phyloP scores from a whole-genome alignment of 2,888 invertebrate species.

The Lasius platythorax region DNA sequence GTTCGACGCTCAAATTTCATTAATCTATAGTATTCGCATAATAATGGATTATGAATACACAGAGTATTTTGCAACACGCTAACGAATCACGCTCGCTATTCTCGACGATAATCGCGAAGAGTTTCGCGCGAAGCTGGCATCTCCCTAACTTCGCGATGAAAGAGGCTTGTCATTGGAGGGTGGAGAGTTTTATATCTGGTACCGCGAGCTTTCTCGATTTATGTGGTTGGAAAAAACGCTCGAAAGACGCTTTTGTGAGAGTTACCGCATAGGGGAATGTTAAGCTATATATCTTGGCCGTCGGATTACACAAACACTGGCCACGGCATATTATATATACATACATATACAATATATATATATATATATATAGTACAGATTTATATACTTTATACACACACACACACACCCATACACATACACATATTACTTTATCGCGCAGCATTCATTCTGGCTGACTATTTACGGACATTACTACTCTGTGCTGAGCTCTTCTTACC shows the following conservation, averaged over 20 bases:
- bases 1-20: background rate
- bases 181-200: constrained; percentile 23
- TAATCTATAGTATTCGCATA: background rate
- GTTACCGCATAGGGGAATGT: constrained; percentile 5
- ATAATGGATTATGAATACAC: constrained; percentile 4
- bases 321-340: background rate
- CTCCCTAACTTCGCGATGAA: background rate
- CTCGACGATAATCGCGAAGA: background rate
- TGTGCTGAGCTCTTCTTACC: background rate
- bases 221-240: constrained; percentile 39
- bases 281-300: constrained; percentile 21
- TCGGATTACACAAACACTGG: constrained; percentile 19
- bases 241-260: constrained; percentile 29
- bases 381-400: background rate
- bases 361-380: background rate
- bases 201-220: constrained; percentile 11
- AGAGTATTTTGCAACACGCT: background rate
- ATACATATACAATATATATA: background rate
- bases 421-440: background rate
- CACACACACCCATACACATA: background rate
- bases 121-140: constrained; percentile 3
- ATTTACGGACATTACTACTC: constrained; percentile 19
- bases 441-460: constrained; percentile 1
- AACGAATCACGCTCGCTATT: background rate
- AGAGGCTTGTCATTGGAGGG: background rate